Base-by-base conservation (phyloP, 2,888 invertebrate genomes). In the Callimorpha dominula region DNA sequence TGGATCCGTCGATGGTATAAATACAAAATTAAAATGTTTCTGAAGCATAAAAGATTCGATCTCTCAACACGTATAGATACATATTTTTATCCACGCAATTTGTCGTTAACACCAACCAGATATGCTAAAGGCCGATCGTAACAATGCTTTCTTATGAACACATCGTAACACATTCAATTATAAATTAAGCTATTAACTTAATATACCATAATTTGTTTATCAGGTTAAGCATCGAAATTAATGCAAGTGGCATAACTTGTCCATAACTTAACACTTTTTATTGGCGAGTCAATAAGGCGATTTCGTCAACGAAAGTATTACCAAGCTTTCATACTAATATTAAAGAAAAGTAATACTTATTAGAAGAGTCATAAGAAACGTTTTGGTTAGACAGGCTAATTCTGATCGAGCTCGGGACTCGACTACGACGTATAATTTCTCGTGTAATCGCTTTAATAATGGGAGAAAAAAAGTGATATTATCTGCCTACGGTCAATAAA, bases 401-500 rank as follows among this genome's bases (percentile, higher is more conserved):
- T 86, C 84, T 85, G 87, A 90, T 90, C 89, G 86, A 89, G 86
- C 89, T 89, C 89, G 88, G 90, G 89, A 90, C 90, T 92, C 90
- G 92, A 92, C 92, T 89, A 92, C 92, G 90, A 92, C 92, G 94
- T 94, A 95, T 95, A 95, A 95, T 95, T 95, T 94, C 95, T 95
- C 93, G 91, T 95, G 95, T 95, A 95, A 95, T 95, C 94, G 95
- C 91, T 94, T 95, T 92, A 93, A 95, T 95, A 95, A 95, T 95
- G 95, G 92, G 89, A 91, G 91, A 92, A 95, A 95, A 92, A 96
- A 95, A 94, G 93, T 93, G 95, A 95, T 95, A 95, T 95, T 95
- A 95, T 95, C 95, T 95, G 93, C 95, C 95, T 95, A 95, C 95
- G 93, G 94, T 95, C 93, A 95, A 95, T 95, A 95, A 95, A 95